These are phyloP conservation scores for Anabas testudineus DNA, from an alignment of 2,797 vertebrate species.

Conservation along the genomic window DNA sequence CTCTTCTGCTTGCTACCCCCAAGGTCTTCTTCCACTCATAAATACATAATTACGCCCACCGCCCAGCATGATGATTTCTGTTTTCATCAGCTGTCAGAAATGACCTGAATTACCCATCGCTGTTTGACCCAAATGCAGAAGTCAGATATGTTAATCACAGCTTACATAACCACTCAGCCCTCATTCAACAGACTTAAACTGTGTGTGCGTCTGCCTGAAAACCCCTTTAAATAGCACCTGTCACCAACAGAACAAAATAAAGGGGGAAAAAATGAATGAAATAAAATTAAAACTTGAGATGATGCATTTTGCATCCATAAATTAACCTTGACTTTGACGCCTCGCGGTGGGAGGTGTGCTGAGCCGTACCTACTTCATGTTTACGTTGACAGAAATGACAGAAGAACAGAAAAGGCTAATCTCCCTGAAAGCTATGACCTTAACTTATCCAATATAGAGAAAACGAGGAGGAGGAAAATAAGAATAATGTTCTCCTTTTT, in stretches of 20 bases:
- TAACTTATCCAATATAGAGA: conserved; percentile 52
- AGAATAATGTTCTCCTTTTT: conserved; percentile 34
- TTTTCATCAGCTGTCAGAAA: conserved; percentile 88
- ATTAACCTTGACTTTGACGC: conserved; percentile 71
- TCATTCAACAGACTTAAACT: conserved; percentile 56
- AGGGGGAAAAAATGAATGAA: conserved; percentile 27
- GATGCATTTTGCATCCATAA: conserved; percentile 65
- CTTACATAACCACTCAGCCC: conserved; percentile 80
- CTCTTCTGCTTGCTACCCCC: conserved; percentile 74
- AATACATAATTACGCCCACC: conserved; percentile 84
- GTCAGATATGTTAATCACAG: conserved; percentile 83
- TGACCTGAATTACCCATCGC: conserved; percentile 85
- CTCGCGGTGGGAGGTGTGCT: conserved; percentile 45
- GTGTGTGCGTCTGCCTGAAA: conserved; percentile 31
- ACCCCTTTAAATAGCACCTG: conserved; percentile 72
- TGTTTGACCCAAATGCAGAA: conserved; percentile 85
- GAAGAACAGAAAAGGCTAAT: conserved; percentile 52
- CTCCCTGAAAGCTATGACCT: conserved; percentile 67
- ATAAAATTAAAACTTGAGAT: conserved; percentile 39
- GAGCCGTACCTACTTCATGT: conserved; percentile 70
- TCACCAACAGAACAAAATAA: conserved; percentile 52
- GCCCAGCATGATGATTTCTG: conserved; percentile 79
- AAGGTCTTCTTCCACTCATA: conserved; percentile 83
- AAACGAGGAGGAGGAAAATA: conserved; percentile 46
- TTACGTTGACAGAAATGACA: conserved; percentile 66